phyloP scores from a whole-genome alignment of 2,113 vertebrate genomes.

The Riparia riparia region DNA sequence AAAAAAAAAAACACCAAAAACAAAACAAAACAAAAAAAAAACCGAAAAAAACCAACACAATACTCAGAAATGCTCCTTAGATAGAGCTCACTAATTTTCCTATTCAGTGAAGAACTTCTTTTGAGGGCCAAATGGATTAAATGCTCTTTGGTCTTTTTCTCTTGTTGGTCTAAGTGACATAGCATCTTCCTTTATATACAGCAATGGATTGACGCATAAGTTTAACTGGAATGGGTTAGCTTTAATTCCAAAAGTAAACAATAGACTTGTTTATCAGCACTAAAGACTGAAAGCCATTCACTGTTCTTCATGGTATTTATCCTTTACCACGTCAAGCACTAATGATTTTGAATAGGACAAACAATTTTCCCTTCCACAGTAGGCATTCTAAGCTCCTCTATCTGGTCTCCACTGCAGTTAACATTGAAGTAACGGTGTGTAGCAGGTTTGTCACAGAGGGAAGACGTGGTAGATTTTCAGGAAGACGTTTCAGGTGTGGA shows the following conservation, averaged over 20 bases:
- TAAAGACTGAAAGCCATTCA: neutral
- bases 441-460: neutral
- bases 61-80: neutral
- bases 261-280: constrained; percentile 7
- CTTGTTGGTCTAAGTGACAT: neutral
- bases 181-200: neutral
- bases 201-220: neutral
- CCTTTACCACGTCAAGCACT: neutral
- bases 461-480: neutral
- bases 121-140: neutral
- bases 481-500: neutral
- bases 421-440: neutral
- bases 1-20: neutral
- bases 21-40: neutral
- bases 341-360: neutral
- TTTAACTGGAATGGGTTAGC: neutral
- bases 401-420: neutral
- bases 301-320: constrained; percentile 10
- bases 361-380: constrained; percentile 5
- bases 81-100: neutral
- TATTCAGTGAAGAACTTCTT: neutral
- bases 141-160: neutral
- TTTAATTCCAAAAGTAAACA: constrained; percentile 23
- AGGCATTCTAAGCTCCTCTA: neutral
- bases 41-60: too few species aligned